Conservation (phyloP, 2,888 invertebrate genomes). For the Spilarctia lutea region DNA sequence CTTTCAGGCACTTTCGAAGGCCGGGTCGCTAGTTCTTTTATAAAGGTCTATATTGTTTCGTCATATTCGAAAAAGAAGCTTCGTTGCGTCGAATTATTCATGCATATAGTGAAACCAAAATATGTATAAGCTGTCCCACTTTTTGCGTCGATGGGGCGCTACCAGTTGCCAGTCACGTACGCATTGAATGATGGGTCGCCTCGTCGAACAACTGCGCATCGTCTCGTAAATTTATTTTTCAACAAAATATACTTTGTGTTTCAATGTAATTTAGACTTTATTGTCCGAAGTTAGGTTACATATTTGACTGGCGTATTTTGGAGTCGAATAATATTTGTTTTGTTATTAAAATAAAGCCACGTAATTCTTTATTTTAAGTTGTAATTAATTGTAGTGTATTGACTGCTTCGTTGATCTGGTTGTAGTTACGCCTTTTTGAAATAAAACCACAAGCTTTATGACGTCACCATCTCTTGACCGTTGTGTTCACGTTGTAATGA, state of each 20-base stretch:
- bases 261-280: background rate
- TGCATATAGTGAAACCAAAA: background rate
- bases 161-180: conserved; percentile 13
- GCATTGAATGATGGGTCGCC: background rate
- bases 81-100: background rate
- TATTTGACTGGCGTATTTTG: background rate
- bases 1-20: too few relatives aligned
- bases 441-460: background rate
- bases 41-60: background rate
- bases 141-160: conserved; percentile 6
- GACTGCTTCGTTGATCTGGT: too few relatives aligned
- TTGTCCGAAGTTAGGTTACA: background rate
- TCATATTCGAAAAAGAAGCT: background rate
- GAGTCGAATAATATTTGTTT: too few relatives aligned
- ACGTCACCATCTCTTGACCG: background rate
- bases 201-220: background rate
- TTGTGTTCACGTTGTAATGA: background rate
- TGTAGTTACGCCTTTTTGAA: background rate
- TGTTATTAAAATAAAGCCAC: too few relatives aligned
- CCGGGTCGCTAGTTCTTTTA: background rate
- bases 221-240: background rate
- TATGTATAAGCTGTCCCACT: background rate
- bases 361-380: too few relatives aligned
- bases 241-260: background rate
- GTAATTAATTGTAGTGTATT: too few relatives aligned